These are phyloP conservation scores for Phylloscopus trochiloides DNA, from an alignment of 2,113 vertebrate genomes.

Conservation along the genomic window DNA sequence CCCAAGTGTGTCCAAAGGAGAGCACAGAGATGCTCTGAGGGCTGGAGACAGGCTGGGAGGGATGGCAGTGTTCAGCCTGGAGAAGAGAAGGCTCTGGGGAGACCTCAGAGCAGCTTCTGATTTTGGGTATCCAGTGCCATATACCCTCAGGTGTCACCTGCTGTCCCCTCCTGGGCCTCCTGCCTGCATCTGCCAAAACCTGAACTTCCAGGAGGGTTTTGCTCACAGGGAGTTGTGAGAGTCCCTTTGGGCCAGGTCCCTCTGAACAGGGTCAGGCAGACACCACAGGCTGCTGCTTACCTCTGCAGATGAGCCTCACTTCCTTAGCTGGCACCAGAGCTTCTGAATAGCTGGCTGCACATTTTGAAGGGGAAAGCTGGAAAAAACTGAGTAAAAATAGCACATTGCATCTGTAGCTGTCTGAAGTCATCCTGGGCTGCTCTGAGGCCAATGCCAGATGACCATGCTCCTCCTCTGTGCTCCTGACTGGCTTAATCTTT, in stretches of 20 bases:
- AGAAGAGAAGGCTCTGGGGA: neutral
- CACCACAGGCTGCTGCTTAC: neutral
- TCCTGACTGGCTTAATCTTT: neutral
- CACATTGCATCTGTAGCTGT: neutral
- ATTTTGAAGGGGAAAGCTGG: neutral
- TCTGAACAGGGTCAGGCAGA: neutral
- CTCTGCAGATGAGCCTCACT: neutral
- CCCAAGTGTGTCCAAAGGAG: neutral
- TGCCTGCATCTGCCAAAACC: neutral
- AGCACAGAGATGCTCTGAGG: neutral
- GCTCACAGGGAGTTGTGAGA: neutral
- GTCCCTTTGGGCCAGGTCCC: neutral
- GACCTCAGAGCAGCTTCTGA: neutral
- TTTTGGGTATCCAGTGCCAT: neutral
- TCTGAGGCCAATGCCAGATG: neutral
- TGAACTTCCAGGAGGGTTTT: neutral
- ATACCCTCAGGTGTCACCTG: neutral
- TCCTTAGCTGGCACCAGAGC: neutral
- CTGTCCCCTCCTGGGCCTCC: neutral
- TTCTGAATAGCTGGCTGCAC: neutral
- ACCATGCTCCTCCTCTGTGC: neutral
- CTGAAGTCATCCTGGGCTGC: neutral
- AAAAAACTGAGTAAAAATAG: conserved; percentile 11
- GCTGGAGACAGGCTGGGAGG: neutral
- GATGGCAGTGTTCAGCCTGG: neutral